Base-by-base conservation (phyloP, 2,113 vertebrate species). In the Anser cygnoides region DNA sequence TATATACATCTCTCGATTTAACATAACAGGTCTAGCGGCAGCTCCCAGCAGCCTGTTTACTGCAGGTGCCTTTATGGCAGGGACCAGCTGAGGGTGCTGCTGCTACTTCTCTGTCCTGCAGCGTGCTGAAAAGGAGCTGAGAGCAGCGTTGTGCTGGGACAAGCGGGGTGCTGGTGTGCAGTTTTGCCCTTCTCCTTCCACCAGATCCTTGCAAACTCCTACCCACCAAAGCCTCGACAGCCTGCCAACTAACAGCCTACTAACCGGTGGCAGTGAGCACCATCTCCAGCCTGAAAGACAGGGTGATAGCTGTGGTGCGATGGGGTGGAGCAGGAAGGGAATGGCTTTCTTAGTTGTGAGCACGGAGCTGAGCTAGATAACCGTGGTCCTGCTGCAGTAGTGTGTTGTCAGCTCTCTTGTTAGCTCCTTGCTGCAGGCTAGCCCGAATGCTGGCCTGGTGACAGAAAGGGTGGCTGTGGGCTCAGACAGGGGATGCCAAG, bases 281-380 rank as follows among this genome's bases (percentile, higher is more conserved):
- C 3, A 2, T 37, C 23, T 52, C 46, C 11, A 11, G 55, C 4
- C 68, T 37, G 74, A 80, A 54, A 59, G 49, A 43, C 22, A 21
- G 46, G 10, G 21, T 35, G 16, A 22, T 50, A 21, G 13, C 39
- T 18, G 10, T 35, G 5, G 35, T 4, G 72, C 7, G 17, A 2
- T 0, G 0, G 28, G 17, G 2, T 0, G 0, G 28, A 76, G 22
- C 7, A 9, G 37, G n/a, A 49, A 28, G 3, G 57, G n/a, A 55
- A 2, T 20, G 44, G 57, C 23, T 50, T 74, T 4, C 37, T 39
- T 95, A 11, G 21, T 25, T 50, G 49, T 25, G 49, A 50, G 49
- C 6, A 11, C 25, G 49, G 49, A 50, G 49, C 22, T 50, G 22
- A 25, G 49, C 49, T 50, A 50, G 25, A 22, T 23, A 23, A 50